phyloP scores from a whole-genome alignment of 2,888 invertebrate species.

The Lasioglossum marginatum region DNA sequence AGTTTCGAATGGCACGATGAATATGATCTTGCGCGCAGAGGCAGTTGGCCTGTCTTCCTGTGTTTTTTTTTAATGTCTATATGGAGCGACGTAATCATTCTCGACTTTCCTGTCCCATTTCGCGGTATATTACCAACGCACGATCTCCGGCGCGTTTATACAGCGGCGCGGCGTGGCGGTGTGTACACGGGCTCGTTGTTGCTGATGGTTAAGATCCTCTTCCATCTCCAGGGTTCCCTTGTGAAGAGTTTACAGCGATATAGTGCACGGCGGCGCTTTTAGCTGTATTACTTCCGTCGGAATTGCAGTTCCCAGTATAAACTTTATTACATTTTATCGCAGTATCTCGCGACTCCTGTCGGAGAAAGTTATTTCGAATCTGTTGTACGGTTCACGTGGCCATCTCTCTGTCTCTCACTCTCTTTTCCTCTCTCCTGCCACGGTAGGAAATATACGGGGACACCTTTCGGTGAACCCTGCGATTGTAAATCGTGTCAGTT shows the following conservation, averaged over 20 bases:
- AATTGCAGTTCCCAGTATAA: constrained; percentile 52
- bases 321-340: constrained; percentile 57
- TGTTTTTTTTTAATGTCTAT: neutral
- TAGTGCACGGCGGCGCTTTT: constrained; percentile 45
- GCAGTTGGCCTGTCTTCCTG: neutral
- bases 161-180: neutral
- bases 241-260: constrained; percentile 55
- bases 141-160: constrained; percentile 23
- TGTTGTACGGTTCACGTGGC: constrained; percentile 26
- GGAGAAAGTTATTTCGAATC: constrained; percentile 49
- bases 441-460: constrained; percentile 6
- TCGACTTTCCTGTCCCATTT: constrained; percentile 14
- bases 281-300: constrained; percentile 56
- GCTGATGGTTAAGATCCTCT: constrained; percentile 55
- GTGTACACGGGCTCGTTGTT: constrained; percentile 39
- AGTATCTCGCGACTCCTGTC: constrained; percentile 28
- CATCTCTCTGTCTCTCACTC: neutral
- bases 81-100: constrained; percentile 9
- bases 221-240: constrained; percentile 52
- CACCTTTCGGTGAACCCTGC: neutral
- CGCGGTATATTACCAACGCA: constrained; percentile 35
- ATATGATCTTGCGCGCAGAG: neutral
- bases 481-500: neutral
- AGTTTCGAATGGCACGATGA: neutral
- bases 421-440: neutral